Evolutionary conservation across 92 coral and sea anemone genomes (phyloP).

Genomic region (Plumapathes pennacea): DNA sequence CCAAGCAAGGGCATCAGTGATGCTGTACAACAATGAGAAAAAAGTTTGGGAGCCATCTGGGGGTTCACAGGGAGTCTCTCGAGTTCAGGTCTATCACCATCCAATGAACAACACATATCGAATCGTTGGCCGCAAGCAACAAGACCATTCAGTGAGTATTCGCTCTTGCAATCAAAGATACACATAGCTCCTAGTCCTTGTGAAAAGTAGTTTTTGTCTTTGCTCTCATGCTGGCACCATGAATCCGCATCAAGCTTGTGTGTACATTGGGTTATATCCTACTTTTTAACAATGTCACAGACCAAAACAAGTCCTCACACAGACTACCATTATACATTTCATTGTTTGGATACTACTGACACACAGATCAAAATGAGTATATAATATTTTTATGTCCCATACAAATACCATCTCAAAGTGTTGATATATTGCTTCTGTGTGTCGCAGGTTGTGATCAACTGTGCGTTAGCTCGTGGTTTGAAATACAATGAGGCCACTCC

Average conservation of each 20-base stretch:
- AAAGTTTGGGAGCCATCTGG: conserved; percentile 94
- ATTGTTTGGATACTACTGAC: not conserved
- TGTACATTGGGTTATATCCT: no score
- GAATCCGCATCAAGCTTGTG: no score
- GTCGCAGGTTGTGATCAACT: conserved; percentile 88
- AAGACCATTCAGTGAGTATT: conserved; percentile 85
- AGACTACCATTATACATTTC: no score
- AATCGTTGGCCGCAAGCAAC: conserved; percentile 87
- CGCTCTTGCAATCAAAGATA: no score
- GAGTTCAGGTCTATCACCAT: conserved; percentile 91
- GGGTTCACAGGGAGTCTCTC: conserved; percentile 84
- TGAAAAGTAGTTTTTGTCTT: no score
- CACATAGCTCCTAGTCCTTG: no score
- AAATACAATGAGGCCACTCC: conserved; percentile 98
- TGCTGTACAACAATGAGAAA: conserved; percentile 92
- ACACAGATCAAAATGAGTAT: not conserved
- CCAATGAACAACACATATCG: conserved; percentile 87
- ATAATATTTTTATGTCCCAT: no score
- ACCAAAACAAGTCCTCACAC: no score
- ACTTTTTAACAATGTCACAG: no score
- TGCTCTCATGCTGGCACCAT: no score
- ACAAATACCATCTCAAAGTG: not conserved
- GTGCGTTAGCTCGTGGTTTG: conserved; percentile 85
- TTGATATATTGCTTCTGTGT: not conserved
- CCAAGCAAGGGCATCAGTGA: conserved; percentile 93